A percentile compares a stretch with the other conserved stretches of the same genome.
These are phyloP conservation scores for Hydrolagus colliei DNA, from an alignment of 2,797 vertebrate genomes.

Conservation along the genomic window DNA sequence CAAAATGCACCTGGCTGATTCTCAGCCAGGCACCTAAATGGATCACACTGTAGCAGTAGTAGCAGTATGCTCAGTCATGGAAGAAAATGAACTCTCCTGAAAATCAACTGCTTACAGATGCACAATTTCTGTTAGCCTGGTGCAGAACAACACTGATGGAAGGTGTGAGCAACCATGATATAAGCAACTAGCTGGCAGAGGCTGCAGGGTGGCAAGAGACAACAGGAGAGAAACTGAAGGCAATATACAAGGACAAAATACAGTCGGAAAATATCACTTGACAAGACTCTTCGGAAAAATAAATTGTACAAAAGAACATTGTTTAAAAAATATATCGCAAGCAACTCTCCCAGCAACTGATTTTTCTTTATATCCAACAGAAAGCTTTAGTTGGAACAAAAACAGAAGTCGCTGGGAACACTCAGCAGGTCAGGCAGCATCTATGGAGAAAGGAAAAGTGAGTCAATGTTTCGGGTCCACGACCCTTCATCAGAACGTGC, in stretches of 20 bases:
- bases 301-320: neutral
- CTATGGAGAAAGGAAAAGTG: no score
- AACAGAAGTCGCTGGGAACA: no score
- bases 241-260: neutral
- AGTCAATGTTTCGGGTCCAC: no score
- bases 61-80: no score
- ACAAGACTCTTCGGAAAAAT: no score
- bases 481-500: no score
- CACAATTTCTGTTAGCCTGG: neutral
- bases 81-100: no score
- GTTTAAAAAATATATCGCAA: neutral
- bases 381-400: neutral
- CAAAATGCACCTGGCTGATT: no score
- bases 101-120: neutral
- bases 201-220: neutral
- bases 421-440: no score
- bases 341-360: neutral
- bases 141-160: neutral
- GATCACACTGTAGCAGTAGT: neutral
- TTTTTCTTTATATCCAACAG: neutral
- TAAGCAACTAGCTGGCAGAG: neutral
- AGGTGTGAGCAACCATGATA: no score
- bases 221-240: neutral
- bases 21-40: no score
- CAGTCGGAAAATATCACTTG: no score